phyloP scores from a whole-genome alignment of 2,797 vertebrate genomes.

The Lutjanus campechanus region DNA sequence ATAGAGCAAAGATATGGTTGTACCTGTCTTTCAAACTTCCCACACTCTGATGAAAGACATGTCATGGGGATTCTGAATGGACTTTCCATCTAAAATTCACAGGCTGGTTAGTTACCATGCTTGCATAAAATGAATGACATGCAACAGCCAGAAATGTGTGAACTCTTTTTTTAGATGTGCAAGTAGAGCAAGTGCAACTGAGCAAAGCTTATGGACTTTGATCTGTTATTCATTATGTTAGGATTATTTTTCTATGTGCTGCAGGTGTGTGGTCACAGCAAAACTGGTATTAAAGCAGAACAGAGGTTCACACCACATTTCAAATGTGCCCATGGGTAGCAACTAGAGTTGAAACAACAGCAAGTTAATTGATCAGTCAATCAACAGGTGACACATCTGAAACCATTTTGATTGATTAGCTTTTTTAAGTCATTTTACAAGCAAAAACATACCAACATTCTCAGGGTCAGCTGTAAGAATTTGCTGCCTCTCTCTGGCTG shows the following conservation, averaged over 20 bases:
- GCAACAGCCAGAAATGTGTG: neutral
- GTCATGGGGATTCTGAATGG: slow-evolving; percentile 76
- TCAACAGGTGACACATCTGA: neutral
- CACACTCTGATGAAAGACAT: slow-evolving; percentile 58
- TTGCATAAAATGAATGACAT: neutral
- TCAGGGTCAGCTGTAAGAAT: neutral
- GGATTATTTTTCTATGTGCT: neutral
- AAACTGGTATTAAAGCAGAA: neutral
- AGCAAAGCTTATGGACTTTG: neutral
- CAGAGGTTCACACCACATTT: neutral
- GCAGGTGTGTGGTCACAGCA: neutral
- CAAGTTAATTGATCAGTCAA: neutral
- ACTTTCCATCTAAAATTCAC: slow-evolving; percentile 77
- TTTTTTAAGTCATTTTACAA: neutral
- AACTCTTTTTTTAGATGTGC: neutral
- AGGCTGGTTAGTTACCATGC: slow-evolving; percentile 40
- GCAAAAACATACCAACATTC: neutral
- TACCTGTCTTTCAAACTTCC: slow-evolving; percentile 73
- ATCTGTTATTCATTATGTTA: neutral
- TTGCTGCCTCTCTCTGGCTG: neutral
- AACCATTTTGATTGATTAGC: neutral
- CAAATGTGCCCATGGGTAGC: neutral
- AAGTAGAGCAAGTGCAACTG: neutral
- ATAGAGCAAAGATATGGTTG: slow-evolving; percentile 18
- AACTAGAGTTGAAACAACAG: neutral